These are phyloP conservation scores for Litoditis marina DNA, from an alignment of 2,888 invertebrate genomes.

Conservation along the genomic window DNA sequence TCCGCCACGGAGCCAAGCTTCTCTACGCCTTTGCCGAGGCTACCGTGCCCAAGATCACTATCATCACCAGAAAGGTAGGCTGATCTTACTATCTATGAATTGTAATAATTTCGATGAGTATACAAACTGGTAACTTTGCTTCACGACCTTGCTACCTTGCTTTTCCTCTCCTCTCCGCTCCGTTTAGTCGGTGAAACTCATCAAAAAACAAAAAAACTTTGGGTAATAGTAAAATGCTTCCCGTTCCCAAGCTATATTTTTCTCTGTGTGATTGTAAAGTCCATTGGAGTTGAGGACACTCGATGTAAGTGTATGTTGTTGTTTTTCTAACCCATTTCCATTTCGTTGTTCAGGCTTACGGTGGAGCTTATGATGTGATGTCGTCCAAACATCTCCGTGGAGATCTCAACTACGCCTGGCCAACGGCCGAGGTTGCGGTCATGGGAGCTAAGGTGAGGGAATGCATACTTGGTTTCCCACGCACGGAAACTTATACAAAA, in stretches of 20 bases:
- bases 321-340: too few relatives aligned
- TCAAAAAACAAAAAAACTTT: too few relatives aligned
- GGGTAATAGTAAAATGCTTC: too few relatives aligned
- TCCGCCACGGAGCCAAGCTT: constrained; percentile 72
- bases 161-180: too few relatives aligned
- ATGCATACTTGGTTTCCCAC: too few relatives aligned
- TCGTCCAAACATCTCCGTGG: constrained; percentile 72
- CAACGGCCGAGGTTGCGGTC: constrained; percentile 73
- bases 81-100: background rate
- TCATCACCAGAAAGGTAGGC: constrained; percentile 70
- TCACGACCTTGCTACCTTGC: too few relatives aligned
- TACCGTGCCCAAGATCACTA: constrained; percentile 73
- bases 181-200: too few relatives aligned
- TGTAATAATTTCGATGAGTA: background rate
- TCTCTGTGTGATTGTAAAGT: too few relatives aligned
- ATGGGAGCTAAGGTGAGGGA: constrained; percentile 73
- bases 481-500: too few relatives aligned
- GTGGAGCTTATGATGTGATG: constrained; percentile 74
- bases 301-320: too few relatives aligned
- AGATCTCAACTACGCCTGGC: constrained; percentile 74
- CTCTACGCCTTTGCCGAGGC: constrained; percentile 73
- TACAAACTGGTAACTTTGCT: background rate
- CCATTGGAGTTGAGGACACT: too few relatives aligned
- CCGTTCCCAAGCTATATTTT: too few relatives aligned
- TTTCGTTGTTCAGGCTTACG: constrained; percentile 67